phyloP scores from a whole-genome alignment of 2,797 vertebrate species.

The Channa striata region DNA sequence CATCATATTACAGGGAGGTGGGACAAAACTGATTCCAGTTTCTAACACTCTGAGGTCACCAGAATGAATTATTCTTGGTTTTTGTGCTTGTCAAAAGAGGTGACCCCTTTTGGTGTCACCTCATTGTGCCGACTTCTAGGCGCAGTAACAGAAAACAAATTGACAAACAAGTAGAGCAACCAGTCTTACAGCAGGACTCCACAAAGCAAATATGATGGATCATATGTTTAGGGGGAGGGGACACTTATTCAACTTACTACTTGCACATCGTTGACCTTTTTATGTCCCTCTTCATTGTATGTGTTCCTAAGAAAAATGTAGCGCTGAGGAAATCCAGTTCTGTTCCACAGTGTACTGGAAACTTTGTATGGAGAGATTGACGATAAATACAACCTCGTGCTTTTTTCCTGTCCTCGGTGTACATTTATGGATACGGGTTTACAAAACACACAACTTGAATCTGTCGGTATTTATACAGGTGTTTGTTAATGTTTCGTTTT shows the following conservation, averaged over 20 bases:
- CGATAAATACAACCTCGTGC: no score
- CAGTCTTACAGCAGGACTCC: background rate
- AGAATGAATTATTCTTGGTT: background rate
- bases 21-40: conserved; percentile 11
- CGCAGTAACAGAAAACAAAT: background rate
- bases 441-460: background rate
- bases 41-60: conserved; percentile 17
- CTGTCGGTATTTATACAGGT: background rate
- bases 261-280: no score
- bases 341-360: no score
- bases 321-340: no score
- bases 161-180: background rate
- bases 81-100: conserved; percentile 3
- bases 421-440: no score
- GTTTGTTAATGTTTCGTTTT: background rate
- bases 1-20: background rate
- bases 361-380: no score
- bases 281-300: no score
- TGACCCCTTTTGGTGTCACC: conserved; percentile 9
- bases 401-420: no score
- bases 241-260: no score
- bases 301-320: no score
- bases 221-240: no score
- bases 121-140: background rate
- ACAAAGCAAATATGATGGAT: background rate